Evolutionary conservation across 1,140 invertebrate genomes (phyloP), one percentile per base, ranked within the genome.

Genomic region (Panonychus citri): DNA sequence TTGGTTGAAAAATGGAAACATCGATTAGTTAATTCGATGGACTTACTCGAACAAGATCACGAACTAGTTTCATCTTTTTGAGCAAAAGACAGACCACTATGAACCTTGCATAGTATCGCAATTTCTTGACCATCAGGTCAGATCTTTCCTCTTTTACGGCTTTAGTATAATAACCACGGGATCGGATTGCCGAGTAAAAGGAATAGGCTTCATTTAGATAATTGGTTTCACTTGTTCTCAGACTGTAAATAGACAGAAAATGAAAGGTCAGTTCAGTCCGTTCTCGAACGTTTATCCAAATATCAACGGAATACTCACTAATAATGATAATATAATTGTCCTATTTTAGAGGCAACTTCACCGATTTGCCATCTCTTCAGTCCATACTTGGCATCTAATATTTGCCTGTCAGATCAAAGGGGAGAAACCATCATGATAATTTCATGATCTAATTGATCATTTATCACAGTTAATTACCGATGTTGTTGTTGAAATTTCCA

Each of bases 401-500:
- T 77, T 71, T 76, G 74, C 61, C 43, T 46, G 21, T 13, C 5
- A 17, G 2, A 40, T 40, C 7, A 7, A 40, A 40, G 19, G 13
- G 79, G 80, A 69, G 19, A 73, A 40, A 40, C 13, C 13, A 17
- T 39, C 37, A n/a, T 55, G 26, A 55, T 5, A 42, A 5, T 19
- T 12, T 50, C 21, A 24, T 24, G 12, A 55, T 15, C n/a, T 42
- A 57, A 3, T 13, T 25, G 15, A 58, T 19, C n/a, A 7, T 10
- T 19, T 46, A 15, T 12, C 15, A 53, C n/a, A 7, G 43, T 19
- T 46, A 27, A n/a, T 46, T 46, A 46, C 43, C 90, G 79, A 73
- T 96, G 87, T 70, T 94, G 86, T 69, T 95, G 90, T 70, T 97
- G 91, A 71, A 90, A 97, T 70, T 94, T 95, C 91, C 91, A 97